A percentile compares a stretch with the other conserved stretches of the same genome.
These are phyloP conservation scores for Thera obeliscata DNA, from an alignment of 2,888 invertebrate genomes.

Conservation along the genomic window DNA sequence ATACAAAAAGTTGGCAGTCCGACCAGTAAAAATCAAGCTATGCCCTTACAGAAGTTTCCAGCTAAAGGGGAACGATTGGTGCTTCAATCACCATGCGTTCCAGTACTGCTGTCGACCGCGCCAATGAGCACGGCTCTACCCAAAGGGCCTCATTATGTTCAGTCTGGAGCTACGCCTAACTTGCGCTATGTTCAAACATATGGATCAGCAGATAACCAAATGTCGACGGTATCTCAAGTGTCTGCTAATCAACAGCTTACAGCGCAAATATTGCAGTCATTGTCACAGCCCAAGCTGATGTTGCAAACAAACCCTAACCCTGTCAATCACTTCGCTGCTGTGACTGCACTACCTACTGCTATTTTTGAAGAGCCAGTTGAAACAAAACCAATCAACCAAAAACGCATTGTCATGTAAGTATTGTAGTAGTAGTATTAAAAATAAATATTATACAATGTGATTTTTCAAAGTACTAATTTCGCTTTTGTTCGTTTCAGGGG, in stretches of 20 bases:
- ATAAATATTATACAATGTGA: neutral
- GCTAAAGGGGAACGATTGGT: slow-evolving; percentile 73
- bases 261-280: slow-evolving; percentile 86
- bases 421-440: neutral
- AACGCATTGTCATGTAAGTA: slow-evolving; percentile 77
- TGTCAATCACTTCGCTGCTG: slow-evolving; percentile 50
- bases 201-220: slow-evolving; percentile 65
- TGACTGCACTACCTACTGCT: slow-evolving; percentile 46
- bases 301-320: slow-evolving; percentile 61
- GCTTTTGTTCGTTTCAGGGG: slow-evolving; percentile 66
- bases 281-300: slow-evolving; percentile 77
- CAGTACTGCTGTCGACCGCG: slow-evolving; percentile 75
- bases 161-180: slow-evolving; percentile 76
- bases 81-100: slow-evolving; percentile 76
- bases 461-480: slow-evolving; percentile 4
- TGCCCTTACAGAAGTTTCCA: slow-evolving; percentile 66
- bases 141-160: slow-evolving; percentile 80
- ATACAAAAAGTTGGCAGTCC: slow-evolving; percentile 80
- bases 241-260: slow-evolving; percentile 86
- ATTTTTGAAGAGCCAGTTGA: slow-evolving; percentile 61
- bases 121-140: slow-evolving; percentile 68
- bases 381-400: slow-evolving; percentile 67
- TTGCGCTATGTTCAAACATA: slow-evolving; percentile 77
- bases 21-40: slow-evolving; percentile 64
- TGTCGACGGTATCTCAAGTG: slow-evolving; percentile 75